Evolutionary conservation across 2,888 invertebrate species (phyloP).

Genomic region (Tenodera sinensis): DNA sequence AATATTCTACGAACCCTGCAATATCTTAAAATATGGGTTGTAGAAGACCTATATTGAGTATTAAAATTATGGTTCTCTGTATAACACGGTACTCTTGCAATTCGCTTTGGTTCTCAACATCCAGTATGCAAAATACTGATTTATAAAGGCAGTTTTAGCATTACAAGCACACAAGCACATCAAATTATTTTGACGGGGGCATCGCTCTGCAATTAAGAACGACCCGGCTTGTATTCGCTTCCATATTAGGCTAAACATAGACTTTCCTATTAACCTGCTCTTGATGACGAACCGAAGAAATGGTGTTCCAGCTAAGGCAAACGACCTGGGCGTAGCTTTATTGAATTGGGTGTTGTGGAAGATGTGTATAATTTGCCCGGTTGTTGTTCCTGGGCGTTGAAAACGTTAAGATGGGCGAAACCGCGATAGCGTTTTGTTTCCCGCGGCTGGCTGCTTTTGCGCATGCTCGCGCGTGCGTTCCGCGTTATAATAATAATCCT

Average conservation of each 20-base stretch:
- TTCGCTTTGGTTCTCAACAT: neutral
- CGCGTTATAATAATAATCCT: neutral
- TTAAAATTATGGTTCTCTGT: neutral
- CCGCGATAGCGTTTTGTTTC: neutral
- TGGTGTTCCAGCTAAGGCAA: neutral
- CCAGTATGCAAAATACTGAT: neutral
- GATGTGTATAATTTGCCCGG: neutral
- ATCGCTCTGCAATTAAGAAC: neutral
- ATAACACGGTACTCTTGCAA: neutral
- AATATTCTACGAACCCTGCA: too few species aligned
- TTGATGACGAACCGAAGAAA: neutral
- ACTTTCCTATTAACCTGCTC: neutral
- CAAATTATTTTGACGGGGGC: neutral
- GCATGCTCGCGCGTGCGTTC: neutral
- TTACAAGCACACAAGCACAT: neutral
- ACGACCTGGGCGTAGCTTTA: neutral
- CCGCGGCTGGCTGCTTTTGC: neutral
- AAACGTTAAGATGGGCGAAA: neutral
- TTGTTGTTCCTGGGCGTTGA: neutral
- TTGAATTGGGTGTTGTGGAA: constrained; percentile 9
- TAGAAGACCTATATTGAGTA: too few species aligned
- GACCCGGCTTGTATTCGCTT: neutral
- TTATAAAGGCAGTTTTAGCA: neutral
- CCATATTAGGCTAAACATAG: neutral
- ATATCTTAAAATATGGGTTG: too few species aligned